Base-by-base conservation (phyloP, 2,113 vertebrate genomes). In the Bubalus kerabau region DNA sequence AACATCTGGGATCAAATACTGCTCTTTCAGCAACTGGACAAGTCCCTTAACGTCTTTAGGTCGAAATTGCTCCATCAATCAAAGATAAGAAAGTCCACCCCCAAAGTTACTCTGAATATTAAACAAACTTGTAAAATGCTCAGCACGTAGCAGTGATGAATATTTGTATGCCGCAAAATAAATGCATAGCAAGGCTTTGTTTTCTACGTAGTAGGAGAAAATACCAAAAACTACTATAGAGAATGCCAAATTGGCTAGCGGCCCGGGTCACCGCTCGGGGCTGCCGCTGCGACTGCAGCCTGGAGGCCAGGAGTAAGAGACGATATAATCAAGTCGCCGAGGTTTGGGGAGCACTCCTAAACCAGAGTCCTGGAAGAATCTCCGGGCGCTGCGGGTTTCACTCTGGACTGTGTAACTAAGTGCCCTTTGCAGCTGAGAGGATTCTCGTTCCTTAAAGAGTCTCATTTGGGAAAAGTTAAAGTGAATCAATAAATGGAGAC, bases 181-280 rank as follows among this genome's bases (percentile, higher is more conserved):
- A 32, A 67, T 46, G 50, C 21, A 28, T 40, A 9, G 14, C 21
- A 43, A 19, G 32, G 60, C 56, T 54, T 93, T 19, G 21, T 80
- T 64, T 92, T 52, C 81, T n/a, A 36, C 4, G 1, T 50, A 74
- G 48, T 59, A 32, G 40, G 9, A 26, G 24, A 28, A 86, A 23
- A 74, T 23, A 46, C 71, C 85, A 74, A 85, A 40, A 78, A 62
- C 9, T 43, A 57, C 6, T n/a, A 24, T 1, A 36, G 2, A 59
- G 71, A 19, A 78, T 15, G 32, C 40, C 52, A 56, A 74, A 24
- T 2, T 87, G 67, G 92, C 86, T 8, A 28, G 30, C 0, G 4
- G 86, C 48, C 43, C 0, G 2, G 23, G 50, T 87, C n/a, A 4
- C 10, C 1, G n/a, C 36, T 76, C 23, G 0, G 14, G 26, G n/a